These are phyloP conservation scores for Allobates femoralis DNA, from an alignment of 2,797 vertebrate species.

Conservation along the genomic window DNA sequence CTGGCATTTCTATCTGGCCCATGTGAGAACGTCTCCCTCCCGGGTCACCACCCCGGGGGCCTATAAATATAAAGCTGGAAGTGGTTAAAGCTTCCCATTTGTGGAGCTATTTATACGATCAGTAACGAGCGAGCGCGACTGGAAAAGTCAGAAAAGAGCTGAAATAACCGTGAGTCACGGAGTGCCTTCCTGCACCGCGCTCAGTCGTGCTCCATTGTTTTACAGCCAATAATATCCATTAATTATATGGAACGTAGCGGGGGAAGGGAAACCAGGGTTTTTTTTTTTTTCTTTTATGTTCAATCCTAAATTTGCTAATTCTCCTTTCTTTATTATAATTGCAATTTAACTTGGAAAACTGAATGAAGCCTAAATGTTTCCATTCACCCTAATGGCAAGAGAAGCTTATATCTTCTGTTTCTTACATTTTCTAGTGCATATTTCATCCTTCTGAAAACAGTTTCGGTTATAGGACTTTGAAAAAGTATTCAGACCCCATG, in stretches of 20 bases:
- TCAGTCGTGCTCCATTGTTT: slow-evolving; percentile 30
- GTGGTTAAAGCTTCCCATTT: slow-evolving; percentile 49
- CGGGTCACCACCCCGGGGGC: not conserved
- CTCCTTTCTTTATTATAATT: not conserved
- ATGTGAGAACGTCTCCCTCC: not conserved
- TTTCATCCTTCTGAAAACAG: not conserved
- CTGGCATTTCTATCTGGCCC: not conserved
- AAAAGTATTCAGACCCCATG: too few species aligned
- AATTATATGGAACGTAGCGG: not conserved
- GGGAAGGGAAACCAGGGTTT: not conserved
- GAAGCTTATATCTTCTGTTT: not conserved
- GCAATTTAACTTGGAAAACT: not conserved
- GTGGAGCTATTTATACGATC: slow-evolving; percentile 30
- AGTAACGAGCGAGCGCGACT: not conserved
- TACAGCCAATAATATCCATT: slow-evolving; percentile 12
- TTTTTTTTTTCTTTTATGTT: not conserved
- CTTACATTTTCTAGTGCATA: too few species aligned
- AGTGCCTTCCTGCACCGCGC: slow-evolving; percentile 31
- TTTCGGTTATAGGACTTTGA: too few species aligned
- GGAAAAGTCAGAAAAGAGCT: slow-evolving; percentile 32
- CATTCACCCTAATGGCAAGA: not conserved
- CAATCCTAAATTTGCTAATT: not conserved
- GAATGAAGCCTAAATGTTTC: not conserved
- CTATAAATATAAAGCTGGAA: slow-evolving; percentile 41
- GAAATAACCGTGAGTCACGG: slow-evolving; percentile 52